Conservation (phyloP, 1,140 invertebrate genomes). For the Hetaerina americana region DNA sequence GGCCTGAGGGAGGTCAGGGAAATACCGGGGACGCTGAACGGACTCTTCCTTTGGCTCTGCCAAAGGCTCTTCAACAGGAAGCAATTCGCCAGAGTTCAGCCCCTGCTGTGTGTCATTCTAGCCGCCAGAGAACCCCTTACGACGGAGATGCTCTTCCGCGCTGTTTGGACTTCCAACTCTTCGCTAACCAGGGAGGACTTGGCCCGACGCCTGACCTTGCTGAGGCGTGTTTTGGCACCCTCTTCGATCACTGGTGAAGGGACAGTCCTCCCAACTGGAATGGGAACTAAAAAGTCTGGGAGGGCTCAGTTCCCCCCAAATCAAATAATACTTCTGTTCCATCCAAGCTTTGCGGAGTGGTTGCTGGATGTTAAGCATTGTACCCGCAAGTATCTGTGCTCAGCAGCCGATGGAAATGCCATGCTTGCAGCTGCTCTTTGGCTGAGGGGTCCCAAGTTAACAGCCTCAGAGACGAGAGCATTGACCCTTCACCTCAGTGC, state of each 20-base stretch:
- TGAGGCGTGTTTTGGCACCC: slow-evolving; percentile 52
- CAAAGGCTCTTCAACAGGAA: slow-evolving; percentile 82
- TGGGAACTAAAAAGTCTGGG: slow-evolving; percentile 20
- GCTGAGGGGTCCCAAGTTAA: slow-evolving; percentile 37
- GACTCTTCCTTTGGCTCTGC: slow-evolving; percentile 88
- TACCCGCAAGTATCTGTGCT: slow-evolving; percentile 85
- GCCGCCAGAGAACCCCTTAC: slow-evolving; percentile 74
- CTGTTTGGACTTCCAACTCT: slow-evolving; percentile 63
- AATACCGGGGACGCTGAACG: slow-evolving; percentile 90
- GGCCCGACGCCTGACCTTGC: slow-evolving; percentile 59
- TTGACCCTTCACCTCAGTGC: slow-evolving; percentile 37
- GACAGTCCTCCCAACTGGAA: slow-evolving; percentile 43
- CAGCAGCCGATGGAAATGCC: slow-evolving; percentile 72
- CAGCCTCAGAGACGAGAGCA: slow-evolving; percentile 37
- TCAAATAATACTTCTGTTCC: slow-evolving; percentile 42
- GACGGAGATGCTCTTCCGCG: slow-evolving; percentile 64
- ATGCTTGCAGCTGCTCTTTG: slow-evolving; percentile 79
- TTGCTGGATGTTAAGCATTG: slow-evolving; percentile 91
- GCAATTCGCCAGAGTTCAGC: slow-evolving; percentile 62
- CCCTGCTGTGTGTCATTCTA: slow-evolving; percentile 74
- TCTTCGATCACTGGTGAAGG: slow-evolving; percentile 30
- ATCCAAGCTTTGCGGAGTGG: slow-evolving; percentile 90
- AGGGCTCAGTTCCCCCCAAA: not conserved
- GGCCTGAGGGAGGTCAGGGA: slow-evolving; percentile 70
- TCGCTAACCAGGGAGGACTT: slow-evolving; percentile 74